phyloP scores from a whole-genome alignment of 2,888 invertebrate genomes.

The Eilema caniola region DNA sequence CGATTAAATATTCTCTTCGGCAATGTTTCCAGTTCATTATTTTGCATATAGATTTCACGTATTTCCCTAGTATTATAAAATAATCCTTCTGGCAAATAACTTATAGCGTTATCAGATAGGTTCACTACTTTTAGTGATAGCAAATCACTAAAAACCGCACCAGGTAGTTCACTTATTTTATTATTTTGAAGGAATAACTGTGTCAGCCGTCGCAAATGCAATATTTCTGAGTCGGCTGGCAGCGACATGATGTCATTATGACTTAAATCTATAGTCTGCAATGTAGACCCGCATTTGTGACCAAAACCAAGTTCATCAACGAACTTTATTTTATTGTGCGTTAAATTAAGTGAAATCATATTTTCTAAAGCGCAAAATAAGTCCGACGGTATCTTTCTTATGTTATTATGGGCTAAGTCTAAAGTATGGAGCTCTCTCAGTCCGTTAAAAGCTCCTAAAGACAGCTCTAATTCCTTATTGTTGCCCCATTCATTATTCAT shows the following conservation, averaged over 20 bases:
- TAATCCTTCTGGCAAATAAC: slow-evolving; percentile 92
- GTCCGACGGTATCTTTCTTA: slow-evolving; percentile 92
- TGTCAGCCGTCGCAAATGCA: slow-evolving; percentile 92
- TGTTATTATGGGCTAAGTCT: slow-evolving; percentile 93
- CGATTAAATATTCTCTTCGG: slow-evolving; percentile 94
- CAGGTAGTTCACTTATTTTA: slow-evolving; percentile 92
- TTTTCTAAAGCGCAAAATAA: slow-evolving; percentile 93
- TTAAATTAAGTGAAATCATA: slow-evolving; percentile 94
- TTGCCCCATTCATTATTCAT: slow-evolving; percentile 93
- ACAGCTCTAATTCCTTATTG: slow-evolving; percentile 91
- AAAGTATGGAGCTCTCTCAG: slow-evolving; percentile 92
- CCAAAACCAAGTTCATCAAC: slow-evolving; percentile 92
- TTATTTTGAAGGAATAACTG: slow-evolving; percentile 94
- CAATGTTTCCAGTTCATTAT: slow-evolving; percentile 94
- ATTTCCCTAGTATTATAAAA: slow-evolving; percentile 94
- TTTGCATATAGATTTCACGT: slow-evolving; percentile 94
- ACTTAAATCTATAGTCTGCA: slow-evolving; percentile 93
- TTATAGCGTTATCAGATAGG: slow-evolving; percentile 94
- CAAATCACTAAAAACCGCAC: slow-evolving; percentile 92
- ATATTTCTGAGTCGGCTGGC: slow-evolving; percentile 92
- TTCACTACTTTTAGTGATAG: slow-evolving; percentile 93
- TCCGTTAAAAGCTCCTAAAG: slow-evolving; percentile 90
- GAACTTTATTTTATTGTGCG: slow-evolving; percentile 93
- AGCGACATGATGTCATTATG: slow-evolving; percentile 92
- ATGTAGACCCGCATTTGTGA: slow-evolving; percentile 88